These are phyloP conservation scores for Naso thynnoides DNA, from an alignment of 2,797 vertebrate genomes.

Conservation along the genomic window DNA sequence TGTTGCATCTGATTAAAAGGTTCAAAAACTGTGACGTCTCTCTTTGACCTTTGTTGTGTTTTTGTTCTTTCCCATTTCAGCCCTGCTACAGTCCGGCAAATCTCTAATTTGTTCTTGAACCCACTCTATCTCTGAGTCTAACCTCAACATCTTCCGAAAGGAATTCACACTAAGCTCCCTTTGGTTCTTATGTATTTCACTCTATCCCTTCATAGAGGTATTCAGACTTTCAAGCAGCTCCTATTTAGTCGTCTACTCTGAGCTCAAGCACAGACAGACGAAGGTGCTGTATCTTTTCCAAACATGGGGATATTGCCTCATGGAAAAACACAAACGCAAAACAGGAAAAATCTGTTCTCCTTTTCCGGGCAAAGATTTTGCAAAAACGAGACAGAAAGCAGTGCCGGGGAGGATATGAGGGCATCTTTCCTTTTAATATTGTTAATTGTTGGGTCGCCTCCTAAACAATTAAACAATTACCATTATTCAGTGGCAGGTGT, in stretches of 20 bases:
- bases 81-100: constrained; percentile 27
- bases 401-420: constrained; percentile 61
- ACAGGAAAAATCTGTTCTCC: constrained; percentile 91
- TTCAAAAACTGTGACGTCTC: constrained; percentile 39
- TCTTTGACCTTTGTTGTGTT: constrained; percentile 49
- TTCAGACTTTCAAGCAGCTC: constrained; percentile 4
- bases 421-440: constrained; percentile 54
- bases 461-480: constrained; percentile 52
- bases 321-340: constrained; percentile 80
- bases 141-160: constrained; percentile 5
- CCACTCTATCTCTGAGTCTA: constrained; percentile 2
- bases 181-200: constrained; percentile 19
- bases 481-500: constrained; percentile 63
- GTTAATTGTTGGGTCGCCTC: constrained; percentile 53
- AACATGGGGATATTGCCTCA: constrained; percentile 47
- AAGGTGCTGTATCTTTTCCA: constrained; percentile 49
- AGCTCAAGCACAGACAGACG: constrained; percentile 39
- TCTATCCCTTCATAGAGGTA: constrained; percentile 8
- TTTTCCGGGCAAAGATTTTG: constrained; percentile 81
- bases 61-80: constrained; percentile 34
- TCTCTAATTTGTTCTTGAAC: constrained; percentile 20
- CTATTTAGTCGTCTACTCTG: constrained; percentile 1
- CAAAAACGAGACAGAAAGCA: constrained; percentile 83
- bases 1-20: constrained; percentile 39
- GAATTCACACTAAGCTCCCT: constrained; percentile 17